A percentile compares a stretch with the other conserved stretches of the same genome.
phyloP scores from a whole-genome alignment of 2,797 vertebrate species.

The Lindbergichthys nudifrons region DNA sequence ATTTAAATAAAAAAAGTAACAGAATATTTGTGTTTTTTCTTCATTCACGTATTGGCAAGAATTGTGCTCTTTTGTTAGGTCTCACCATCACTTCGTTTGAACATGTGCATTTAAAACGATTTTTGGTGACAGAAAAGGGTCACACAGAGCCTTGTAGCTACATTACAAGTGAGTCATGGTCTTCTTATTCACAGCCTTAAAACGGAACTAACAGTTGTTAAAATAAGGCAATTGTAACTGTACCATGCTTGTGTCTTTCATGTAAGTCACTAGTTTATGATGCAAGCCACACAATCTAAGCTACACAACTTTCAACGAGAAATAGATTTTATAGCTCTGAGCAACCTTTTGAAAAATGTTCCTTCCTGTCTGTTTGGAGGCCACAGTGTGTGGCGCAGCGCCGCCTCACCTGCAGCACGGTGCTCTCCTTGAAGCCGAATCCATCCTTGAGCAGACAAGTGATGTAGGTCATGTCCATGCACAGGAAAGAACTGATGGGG shows the following conservation, averaged over 20 bases:
- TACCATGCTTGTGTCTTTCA: neutral
- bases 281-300: neutral
- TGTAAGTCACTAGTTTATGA: neutral
- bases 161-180: too few species aligned
- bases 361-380: neutral
- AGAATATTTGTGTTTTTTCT: neutral
- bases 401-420: conserved; percentile 87
- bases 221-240: neutral
- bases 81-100: too few species aligned
- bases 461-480: conserved; percentile 97
- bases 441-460: conserved; percentile 93
- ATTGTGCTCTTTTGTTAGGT: neutral
- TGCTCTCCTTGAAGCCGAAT: conserved; percentile 92
- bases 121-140: too few species aligned
- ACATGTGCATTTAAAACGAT: too few species aligned
- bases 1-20: conserved; percentile 69
- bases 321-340: neutral
- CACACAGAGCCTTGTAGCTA: too few species aligned
- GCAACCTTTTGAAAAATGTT: neutral
- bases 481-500: conserved; percentile 89
- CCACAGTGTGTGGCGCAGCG: neutral
- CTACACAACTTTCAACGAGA: neutral
- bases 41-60: neutral
- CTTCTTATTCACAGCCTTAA: too few species aligned
- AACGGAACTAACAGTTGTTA: too few species aligned